phyloP scores from a whole-genome alignment of 2,797 vertebrate genomes.

The Champsocephalus gunnari region DNA sequence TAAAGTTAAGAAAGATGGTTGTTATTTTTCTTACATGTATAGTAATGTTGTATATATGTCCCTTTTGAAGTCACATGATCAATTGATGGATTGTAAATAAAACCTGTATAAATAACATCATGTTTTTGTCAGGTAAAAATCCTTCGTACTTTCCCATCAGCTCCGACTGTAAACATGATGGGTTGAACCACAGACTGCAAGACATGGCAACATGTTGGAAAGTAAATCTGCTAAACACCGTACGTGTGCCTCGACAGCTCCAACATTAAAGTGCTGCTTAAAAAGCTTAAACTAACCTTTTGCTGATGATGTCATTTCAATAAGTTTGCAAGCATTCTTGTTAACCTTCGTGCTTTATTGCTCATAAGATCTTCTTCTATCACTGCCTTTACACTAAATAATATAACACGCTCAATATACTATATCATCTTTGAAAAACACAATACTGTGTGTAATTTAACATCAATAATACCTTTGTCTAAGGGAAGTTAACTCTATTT shows the following conservation, averaged over 20 bases:
- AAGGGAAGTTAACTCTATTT: not conserved
- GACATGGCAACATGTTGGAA: no score
- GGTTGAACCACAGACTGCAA: not conserved
- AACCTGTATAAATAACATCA: no score
- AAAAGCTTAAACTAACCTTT: not conserved
- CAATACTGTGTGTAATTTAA: not conserved
- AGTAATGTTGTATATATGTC: no score
- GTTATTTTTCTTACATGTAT: no score
- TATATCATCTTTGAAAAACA: not conserved
- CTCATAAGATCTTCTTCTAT: not conserved
- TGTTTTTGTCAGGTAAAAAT: no score
- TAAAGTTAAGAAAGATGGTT: no score
- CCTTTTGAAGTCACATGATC: no score
- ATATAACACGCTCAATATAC: not conserved
- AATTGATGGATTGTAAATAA: no score
- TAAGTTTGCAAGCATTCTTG: not conserved
- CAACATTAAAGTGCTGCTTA: not conserved
- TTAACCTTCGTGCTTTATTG: not conserved
- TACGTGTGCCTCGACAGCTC: not conserved
- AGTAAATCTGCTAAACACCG: not conserved
- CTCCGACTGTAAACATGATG: not conserved
- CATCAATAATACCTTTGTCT: not conserved
- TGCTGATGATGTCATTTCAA: not conserved
- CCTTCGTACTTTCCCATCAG: not conserved
- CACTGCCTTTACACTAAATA: not conserved